Conservation (phyloP, 1,140 invertebrate species). For the Zaprionus capensis region DNA sequence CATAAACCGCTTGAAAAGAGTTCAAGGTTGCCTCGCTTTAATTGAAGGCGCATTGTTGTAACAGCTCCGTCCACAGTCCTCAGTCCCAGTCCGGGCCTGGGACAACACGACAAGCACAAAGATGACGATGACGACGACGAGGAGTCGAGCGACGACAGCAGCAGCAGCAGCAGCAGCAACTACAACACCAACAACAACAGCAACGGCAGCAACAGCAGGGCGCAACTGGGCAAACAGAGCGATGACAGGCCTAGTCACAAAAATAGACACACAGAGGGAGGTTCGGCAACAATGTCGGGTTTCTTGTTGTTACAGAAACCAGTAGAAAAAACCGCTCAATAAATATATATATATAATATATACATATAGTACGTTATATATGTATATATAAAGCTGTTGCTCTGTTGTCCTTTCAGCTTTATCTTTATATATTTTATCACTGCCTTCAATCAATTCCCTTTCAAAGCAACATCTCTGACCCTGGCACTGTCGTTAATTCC, state of each 20-base stretch:
- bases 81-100: constrained; percentile 5
- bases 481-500: not conserved
- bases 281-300: constrained; percentile 33
- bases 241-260: constrained; percentile 76
- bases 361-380: not conserved
- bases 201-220: constrained; percentile 48
- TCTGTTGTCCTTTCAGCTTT: not conserved
- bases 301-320: not conserved
- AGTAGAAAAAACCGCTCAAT: constrained; percentile 4
- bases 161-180: constrained; percentile 9
- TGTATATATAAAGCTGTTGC: not conserved
- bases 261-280: constrained; percentile 65
- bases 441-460: not conserved
- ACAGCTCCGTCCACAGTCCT: constrained; percentile 41
- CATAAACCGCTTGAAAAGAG: constrained; percentile 70
- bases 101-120: constrained; percentile 26
- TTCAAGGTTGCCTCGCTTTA: constrained; percentile 75
- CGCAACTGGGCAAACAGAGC: constrained; percentile 56
- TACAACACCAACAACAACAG: not conserved
- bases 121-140: constrained; percentile 21
- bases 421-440: constrained; percentile 4
- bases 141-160: constrained; percentile 14
- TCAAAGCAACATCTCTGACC: constrained; percentile 10
- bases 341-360: constrained; percentile 1
- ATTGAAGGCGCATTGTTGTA: constrained; percentile 79